A percentile compares a stretch with the other conserved stretches of the same genome.
These are phyloP conservation scores for Prolemur simus DNA, from an alignment of 2,113 vertebrate species.

Conservation along the genomic window DNA sequence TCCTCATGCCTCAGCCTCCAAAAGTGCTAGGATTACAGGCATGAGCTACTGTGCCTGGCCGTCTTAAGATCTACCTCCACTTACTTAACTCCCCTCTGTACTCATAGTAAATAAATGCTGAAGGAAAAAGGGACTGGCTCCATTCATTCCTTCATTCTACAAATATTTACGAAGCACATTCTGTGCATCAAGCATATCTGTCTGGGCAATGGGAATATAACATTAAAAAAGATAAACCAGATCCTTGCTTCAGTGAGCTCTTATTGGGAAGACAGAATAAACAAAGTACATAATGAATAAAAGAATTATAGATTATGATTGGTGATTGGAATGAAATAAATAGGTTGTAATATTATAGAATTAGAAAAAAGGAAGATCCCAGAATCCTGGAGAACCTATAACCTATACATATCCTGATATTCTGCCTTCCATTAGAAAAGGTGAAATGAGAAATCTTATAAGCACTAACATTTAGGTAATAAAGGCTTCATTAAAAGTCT, in stretches of 20 bases:
- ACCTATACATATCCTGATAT: neutral
- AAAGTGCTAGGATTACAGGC: too few relatives aligned
- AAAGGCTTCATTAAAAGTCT: constrained; percentile 14
- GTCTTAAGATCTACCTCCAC: neutral
- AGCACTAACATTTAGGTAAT: neutral
- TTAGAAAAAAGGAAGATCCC: neutral
- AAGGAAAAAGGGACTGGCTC: neutral
- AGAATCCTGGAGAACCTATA: neutral
- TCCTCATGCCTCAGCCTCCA: too few relatives aligned
- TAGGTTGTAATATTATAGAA: neutral
- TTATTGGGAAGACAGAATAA: neutral
- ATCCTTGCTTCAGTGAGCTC: neutral
- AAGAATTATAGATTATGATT: constrained; percentile 7
- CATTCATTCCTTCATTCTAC: constrained; percentile 1
- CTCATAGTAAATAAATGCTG: neutral
- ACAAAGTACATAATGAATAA: constrained; percentile 11
- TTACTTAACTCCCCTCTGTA: neutral
- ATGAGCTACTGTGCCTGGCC: too few relatives aligned
- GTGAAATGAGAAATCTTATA: neutral
- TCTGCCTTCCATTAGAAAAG: neutral
- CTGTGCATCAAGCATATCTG: neutral
- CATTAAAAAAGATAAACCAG: constrained; percentile 25
- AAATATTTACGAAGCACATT: constrained; percentile 6
- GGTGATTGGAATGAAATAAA: constrained; percentile 16
- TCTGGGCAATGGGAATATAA: neutral